Percentiles rank a stretch among this genome's conserved stretches.
Evolutionary conservation across 2,797 vertebrate species (phyloP).

Genomic region (Oreochromis mossambicus): DNA sequence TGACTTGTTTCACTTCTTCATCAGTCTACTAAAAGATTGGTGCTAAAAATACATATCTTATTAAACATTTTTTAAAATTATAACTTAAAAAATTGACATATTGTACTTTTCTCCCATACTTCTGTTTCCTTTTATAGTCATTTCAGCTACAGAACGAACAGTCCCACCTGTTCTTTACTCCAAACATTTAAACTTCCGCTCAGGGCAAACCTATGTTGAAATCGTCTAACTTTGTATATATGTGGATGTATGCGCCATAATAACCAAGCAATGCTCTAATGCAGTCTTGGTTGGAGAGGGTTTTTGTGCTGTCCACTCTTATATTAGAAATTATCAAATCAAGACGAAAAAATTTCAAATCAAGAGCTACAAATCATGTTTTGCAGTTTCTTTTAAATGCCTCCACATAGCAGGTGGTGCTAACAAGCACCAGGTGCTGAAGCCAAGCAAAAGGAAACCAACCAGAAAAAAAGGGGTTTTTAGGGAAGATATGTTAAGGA

Average conservation of each 20-base stretch:
- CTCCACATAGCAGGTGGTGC: neutral
- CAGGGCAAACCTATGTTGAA: neutral
- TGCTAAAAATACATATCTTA: neutral
- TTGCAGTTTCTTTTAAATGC: neutral
- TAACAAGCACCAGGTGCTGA: neutral
- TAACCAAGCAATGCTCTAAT: neutral
- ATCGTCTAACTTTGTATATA: neutral
- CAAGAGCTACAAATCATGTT: neutral
- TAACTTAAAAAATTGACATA: neutral
- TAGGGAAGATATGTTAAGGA: neutral
- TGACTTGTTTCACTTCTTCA: neutral
- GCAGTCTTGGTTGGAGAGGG: neutral
- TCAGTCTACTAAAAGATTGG: neutral
- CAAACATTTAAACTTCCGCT: neutral
- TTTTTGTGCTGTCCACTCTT: neutral
- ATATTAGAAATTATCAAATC: neutral
- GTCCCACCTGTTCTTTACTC: neutral
- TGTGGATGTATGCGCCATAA: neutral
- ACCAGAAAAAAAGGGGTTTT: neutral
- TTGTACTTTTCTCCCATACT: neutral
- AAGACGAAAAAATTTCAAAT: neutral
- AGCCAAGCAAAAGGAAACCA: neutral
- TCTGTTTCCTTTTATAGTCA: neutral
- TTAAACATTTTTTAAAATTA: no score
- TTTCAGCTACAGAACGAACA: neutral